Conservation (phyloP, 2,797 vertebrate genomes). For the Micrastur ruficollis region DNA sequence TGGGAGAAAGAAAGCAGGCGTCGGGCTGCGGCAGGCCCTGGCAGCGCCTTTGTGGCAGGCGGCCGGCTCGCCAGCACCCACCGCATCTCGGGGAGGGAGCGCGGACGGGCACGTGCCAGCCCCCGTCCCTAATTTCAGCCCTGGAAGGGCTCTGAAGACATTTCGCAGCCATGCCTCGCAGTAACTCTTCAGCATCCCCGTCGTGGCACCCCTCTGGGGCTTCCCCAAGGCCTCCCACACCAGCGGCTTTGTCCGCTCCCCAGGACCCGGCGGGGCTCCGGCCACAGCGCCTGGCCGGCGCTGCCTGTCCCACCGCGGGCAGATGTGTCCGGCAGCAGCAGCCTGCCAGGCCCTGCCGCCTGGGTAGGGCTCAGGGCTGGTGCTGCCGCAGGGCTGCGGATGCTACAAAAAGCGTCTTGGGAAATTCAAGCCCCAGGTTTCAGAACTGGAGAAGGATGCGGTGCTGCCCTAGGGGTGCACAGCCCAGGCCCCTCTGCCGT, state of each 20-base stretch:
- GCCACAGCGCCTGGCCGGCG: neutral
- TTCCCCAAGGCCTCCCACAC: neutral
- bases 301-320: neutral
- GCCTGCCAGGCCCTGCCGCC: fast-evolving
- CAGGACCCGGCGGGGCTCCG: neutral
- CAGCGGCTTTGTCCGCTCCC: fast-evolving
- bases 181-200: fast-evolving
- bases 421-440: fast-evolving
- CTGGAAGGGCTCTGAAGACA: neutral
- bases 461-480: neutral
- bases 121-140: neutral
- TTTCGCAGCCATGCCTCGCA: neutral
- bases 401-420: fast-evolving
- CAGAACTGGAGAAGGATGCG: fast-evolving
- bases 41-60: no score
- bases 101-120: neutral
- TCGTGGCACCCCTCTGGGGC: fast-evolving
- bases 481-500: fast-evolving
- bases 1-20: neutral
- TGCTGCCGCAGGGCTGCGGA: fast-evolving
- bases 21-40: fast-evolving
- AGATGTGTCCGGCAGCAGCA: neutral
- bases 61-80: no score
- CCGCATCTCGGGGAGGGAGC: neutral
- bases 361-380: fast-evolving